Evolutionary conservation across 2,797 vertebrate species (phyloP), one percentile per base, ranked within the genome.

Genomic region (Leuciscus waleckii): DNA sequence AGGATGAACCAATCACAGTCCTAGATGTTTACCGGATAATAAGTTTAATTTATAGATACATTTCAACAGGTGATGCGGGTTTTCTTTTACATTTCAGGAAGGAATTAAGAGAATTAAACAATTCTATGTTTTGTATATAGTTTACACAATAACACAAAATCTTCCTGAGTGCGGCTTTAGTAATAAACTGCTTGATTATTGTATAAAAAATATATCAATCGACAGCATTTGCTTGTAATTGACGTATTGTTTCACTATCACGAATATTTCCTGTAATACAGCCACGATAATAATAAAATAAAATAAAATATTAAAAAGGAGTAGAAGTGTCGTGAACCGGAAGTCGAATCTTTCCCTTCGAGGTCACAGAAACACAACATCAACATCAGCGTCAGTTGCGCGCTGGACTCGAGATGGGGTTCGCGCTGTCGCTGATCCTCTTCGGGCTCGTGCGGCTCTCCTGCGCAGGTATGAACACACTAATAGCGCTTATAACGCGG

Each of bases 261-360:
- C 56, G 23, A 69, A 39, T n/a, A 65, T 32, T 17, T 65, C 0
- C 1, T 35, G 2, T 19, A 19, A 35, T 8, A 35, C 17, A 26
- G 7, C 69, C 21, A 71, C 5, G 5, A 2, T 6, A 23, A 14
- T 8, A 16, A n/a, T n/a, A n/a, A n/a, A n/a, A n/a, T n/a, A n/a
- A n/a, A n/a, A n/a, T n/a, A n/a, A n/a, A n/a, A n/a, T n/a, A n/a
- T 71, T 16, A 14, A 43, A 14, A 49, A 49, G 14, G 14, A 49
- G 46, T 5, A 49, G 14, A 51, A 51, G 49, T 51, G 29, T 11
- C n/a, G 41, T 73, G 56, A 78, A 26, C 84, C 69, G 81, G 81
- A 82, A 74, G 37, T 2, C 0, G 32, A 32, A 70, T n/a, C 1
- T 14, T 21, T 41, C 7, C 14, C 10, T 26, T 23, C 10, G 2